These are phyloP conservation scores for Electrona antarctica DNA, from an alignment of 2,113 vertebrate genomes.

Conservation along the genomic window DNA sequence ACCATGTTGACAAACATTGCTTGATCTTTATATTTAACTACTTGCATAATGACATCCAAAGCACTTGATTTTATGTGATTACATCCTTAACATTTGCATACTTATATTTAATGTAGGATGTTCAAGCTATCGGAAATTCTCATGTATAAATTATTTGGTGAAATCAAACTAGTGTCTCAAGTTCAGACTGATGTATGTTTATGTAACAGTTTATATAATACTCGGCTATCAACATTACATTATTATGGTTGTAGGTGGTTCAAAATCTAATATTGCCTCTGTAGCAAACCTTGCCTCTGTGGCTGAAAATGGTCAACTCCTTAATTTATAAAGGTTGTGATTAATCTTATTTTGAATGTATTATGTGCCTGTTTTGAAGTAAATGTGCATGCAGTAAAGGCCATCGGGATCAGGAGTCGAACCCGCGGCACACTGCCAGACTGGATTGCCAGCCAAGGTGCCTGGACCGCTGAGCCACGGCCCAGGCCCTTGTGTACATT, in stretches of 20 bases:
- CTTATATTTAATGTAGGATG: not conserved
- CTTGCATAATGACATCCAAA: conserved; percentile 8
- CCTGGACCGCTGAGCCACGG: no score
- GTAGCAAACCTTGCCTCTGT: no score
- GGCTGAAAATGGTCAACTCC: no score
- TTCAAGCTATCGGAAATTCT: not conserved
- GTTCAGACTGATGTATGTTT: conserved; percentile 33
- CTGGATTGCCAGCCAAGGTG: no score
- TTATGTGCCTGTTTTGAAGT: no score
- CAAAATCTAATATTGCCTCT: conserved; percentile 5
- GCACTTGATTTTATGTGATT: not conserved
- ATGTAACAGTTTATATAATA: conserved; percentile 71
- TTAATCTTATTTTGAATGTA: no score
- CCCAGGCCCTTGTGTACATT: no score
- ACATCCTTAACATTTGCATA: conserved; percentile 2
- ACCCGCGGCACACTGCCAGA: no score
- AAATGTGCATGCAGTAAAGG: no score
- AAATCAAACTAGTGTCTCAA: conserved; percentile 21
- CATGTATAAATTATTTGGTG: not conserved
- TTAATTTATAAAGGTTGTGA: no score
- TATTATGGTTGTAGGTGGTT: conserved; percentile 49
- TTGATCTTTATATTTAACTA: not conserved
- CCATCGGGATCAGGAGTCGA: no score
- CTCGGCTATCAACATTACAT: conserved; percentile 32
- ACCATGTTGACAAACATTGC: conserved; percentile 13